Evolutionary conservation across 2,113 vertebrate genomes (phyloP).

Genomic region (Dunckerocampus dactyliophorus): DNA sequence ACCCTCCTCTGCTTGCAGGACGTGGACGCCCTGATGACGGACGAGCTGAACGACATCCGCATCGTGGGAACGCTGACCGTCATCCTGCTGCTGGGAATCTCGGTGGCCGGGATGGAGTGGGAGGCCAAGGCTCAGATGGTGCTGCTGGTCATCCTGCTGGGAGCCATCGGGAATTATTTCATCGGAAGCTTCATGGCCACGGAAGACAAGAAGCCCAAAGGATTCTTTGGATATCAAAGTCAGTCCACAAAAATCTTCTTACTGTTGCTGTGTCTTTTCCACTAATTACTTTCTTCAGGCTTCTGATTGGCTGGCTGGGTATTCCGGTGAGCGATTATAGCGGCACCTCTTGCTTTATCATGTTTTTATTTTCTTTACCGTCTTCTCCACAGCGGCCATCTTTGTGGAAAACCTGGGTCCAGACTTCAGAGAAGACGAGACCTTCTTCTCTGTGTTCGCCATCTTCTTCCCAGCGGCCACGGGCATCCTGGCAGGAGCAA

Average conservation of each 20-base stretch:
- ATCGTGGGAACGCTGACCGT: slow-evolving; percentile 95
- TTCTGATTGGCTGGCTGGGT: no score
- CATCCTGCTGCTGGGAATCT: slow-evolving; percentile 89
- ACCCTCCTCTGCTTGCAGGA: slow-evolving; percentile 71
- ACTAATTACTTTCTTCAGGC: no score
- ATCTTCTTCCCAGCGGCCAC: slow-evolving; percentile 98
- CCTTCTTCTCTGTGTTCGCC: slow-evolving; percentile 94
- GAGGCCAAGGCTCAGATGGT: slow-evolving; percentile 97
- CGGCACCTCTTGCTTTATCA: no score
- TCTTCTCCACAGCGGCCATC: slow-evolving; percentile 78
- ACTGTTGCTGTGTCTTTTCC: no score
- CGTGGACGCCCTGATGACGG: slow-evolving; percentile 84
- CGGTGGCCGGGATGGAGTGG: slow-evolving; percentile 98
- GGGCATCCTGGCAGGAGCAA: slow-evolving; percentile 95
- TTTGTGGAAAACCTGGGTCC: slow-evolving; percentile 92
- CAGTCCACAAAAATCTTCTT: slow-evolving; percentile 20
- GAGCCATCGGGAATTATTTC: slow-evolving; percentile 86
- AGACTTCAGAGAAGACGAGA: slow-evolving; percentile 80
- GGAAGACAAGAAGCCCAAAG: slow-evolving; percentile 86
- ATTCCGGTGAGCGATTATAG: no score
- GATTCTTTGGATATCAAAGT: slow-evolving; percentile 93
- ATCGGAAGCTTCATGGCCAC: slow-evolving; percentile 87
- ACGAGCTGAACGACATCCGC: slow-evolving; percentile 89
- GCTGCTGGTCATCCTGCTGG: slow-evolving; percentile 85
- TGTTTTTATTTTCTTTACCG: neutral